Conservation (phyloP, 2,888 invertebrate genomes). For the Anaspis maculata region DNA sequence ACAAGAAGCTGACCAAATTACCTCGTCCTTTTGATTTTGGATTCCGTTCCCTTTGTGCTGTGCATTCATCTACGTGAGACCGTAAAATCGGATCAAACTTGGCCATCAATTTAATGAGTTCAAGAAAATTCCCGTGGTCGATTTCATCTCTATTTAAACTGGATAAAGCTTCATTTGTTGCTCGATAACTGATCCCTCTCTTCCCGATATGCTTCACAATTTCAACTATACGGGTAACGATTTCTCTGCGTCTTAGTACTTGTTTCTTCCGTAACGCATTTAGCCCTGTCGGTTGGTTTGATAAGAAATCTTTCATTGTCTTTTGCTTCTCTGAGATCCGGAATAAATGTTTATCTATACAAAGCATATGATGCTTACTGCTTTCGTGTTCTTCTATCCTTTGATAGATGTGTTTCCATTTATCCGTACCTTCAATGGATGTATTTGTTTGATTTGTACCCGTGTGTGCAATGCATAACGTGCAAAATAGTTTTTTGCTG, state of each 20-base stretch:
- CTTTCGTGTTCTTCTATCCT: no score
- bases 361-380: no score
- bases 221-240: slow-evolving; percentile 5
- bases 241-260: slow-evolving; percentile 3
- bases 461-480: no score
- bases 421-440: no score
- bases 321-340: no score
- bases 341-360: no score
- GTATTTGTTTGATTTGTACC: no score
- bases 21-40: slow-evolving; percentile 2
- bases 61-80: background rate
- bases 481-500: no score
- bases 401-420: no score
- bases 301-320: no score
- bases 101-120: slow-evolving; percentile 5
- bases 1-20: slow-evolving; percentile 2
- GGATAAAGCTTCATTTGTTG: slow-evolving; percentile 4
- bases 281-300: no score
- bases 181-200: slow-evolving; percentile 6
- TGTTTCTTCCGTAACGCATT: background rate
- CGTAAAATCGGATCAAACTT: slow-evolving; percentile 8
- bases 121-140: slow-evolving; percentile 11
- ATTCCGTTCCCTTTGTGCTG: background rate
- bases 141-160: slow-evolving; percentile 3
- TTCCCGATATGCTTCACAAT: slow-evolving; percentile 10